Evolutionary conservation across 1,140 invertebrate genomes (phyloP).

Genomic region (Penaeus chinensis): DNA sequence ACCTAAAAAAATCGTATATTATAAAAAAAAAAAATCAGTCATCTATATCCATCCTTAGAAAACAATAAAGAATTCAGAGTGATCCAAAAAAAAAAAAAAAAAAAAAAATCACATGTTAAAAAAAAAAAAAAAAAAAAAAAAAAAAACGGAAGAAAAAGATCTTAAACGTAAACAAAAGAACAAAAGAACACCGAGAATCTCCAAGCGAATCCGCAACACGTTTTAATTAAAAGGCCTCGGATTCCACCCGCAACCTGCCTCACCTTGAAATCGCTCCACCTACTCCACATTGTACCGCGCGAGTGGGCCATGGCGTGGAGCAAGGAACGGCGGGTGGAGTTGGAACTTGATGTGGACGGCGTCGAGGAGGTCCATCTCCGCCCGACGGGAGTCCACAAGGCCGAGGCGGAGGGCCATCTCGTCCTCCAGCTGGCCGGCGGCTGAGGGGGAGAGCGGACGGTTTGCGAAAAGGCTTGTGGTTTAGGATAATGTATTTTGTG

Average conservation of each 20-base stretch:
- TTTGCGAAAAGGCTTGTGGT: no score
- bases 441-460: neutral
- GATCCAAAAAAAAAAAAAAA: no score
- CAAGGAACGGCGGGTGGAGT: constrained; percentile 37
- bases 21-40: no score
- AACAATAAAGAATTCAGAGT: no score
- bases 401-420: constrained; percentile 33
- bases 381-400: constrained; percentile 9
- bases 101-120: no score
- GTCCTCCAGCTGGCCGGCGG: neutral
- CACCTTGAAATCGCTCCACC: constrained; percentile 27
- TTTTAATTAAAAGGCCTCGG: neutral
- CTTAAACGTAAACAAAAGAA: no score
- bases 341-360: constrained; percentile 23
- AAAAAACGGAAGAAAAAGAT: no score
- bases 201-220: neutral
- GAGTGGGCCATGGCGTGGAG: constrained; percentile 25
- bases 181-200: no score
- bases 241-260: neutral
- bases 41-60: no score
- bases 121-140: no score
- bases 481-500: no score
- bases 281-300: neutral
- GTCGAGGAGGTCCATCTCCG: constrained; percentile 36
- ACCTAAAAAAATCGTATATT: no score